Evolutionary conservation across 2,888 invertebrate species (phyloP), one percentile per base, ranked within the genome.

Genomic region (Desoria tigrina): DNA sequence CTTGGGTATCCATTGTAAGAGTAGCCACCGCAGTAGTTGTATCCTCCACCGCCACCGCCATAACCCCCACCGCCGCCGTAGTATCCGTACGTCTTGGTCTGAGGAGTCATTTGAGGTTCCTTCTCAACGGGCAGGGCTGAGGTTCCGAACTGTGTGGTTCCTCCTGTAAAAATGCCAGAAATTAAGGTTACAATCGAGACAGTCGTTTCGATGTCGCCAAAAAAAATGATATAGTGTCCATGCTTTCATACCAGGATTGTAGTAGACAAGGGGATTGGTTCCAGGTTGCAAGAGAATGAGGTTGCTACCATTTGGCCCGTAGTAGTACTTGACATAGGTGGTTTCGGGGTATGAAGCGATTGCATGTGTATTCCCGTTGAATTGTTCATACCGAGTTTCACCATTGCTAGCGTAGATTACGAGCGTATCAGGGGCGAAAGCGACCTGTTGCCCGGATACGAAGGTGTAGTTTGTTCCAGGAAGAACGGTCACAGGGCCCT

Each of bases 361-460:
- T 16, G 57, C 24, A 32, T 63, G 63, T 11, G 63, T 57, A 21
- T 63, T 63, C 21, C 49, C 49, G 24, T 63, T 63, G 50, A 63
- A 63, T 39, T 56, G 45, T 6, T 23, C 26, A 27, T 49, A 63
- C 2, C 28, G 42, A 7, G 37, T 32, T 37, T 63, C 63, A 3
- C 26, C 42, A 59, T 26, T 3, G 42, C 6, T 45, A 18, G 16
- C n/a, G 18, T 49, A 59, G 16, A 24, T 42, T 18, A 59, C 50
- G 2, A 23, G 6, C 7, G 59, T 28, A 3, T 49, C 59, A 26
- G 59, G 59, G 2, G 26, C 42, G 24, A 26, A 59, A 9, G 59
- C 18, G 24, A 59, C 49, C 27, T 59, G 59, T 16, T 21, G 7
- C 6, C 27, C 27, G 18, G 45, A 3, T 2, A 16, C 27, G 28